These are phyloP conservation scores for Falcaria lacertinaria DNA, from an alignment of 2,888 invertebrate genomes.

Conservation along the genomic window DNA sequence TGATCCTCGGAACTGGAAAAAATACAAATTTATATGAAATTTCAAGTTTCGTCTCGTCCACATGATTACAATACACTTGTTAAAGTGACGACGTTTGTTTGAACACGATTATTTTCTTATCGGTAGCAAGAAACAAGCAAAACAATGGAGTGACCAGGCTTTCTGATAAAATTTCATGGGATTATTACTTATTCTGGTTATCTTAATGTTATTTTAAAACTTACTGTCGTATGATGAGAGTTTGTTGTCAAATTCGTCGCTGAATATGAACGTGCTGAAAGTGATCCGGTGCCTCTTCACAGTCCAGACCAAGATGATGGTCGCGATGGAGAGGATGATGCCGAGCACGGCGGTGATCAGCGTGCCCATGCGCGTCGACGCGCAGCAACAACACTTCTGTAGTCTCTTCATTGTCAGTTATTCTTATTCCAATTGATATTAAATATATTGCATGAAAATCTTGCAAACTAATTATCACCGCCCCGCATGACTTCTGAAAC, in stretches of 20 bases:
- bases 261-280: conserved; percentile 88
- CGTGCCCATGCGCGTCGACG: conserved; percentile 86
- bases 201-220: too few relatives aligned
- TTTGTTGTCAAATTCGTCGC: conserved; percentile 72
- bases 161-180: too few relatives aligned
- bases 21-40: too few relatives aligned
- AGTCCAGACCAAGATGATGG: conserved; percentile 84
- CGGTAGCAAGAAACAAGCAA: too few relatives aligned
- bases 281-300: conserved; percentile 79
- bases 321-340: conserved; percentile 85
- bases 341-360: conserved; percentile 85
- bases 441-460: neutral
- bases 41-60: too few relatives aligned
- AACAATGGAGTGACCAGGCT: too few relatives aligned
- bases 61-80: too few relatives aligned
- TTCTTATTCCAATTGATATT: neutral
- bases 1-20: conserved; percentile 87
- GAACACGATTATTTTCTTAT: too few relatives aligned
- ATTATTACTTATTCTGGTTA: too few relatives aligned
- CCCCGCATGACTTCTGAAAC: conserved; percentile 41
- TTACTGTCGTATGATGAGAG: conserved; percentile 83
- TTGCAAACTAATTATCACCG: neutral
- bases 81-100: too few relatives aligned
- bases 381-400: conserved; percentile 85
- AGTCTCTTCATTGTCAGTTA: conserved; percentile 70